These are phyloP conservation scores for Diplogasteroides magnus DNA, from an alignment of 1,140 invertebrate species.

Conservation along the genomic window DNA sequence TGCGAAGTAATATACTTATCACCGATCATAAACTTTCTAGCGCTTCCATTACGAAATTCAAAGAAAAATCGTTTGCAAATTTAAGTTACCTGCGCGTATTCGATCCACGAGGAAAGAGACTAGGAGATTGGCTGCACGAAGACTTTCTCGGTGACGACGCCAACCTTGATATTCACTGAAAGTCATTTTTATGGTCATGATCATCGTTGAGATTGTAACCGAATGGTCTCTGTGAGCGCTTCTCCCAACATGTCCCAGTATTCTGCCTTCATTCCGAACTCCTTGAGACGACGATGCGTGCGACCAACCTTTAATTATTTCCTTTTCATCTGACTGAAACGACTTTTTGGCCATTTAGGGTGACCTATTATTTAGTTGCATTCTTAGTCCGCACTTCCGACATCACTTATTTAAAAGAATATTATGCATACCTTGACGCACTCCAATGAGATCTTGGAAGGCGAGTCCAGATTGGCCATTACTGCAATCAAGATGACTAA, in stretches of 20 bases:
- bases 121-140: constrained; percentile 27
- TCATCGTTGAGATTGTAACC: no score
- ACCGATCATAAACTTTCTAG: no score
- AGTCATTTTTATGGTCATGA: no score
- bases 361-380: no score
- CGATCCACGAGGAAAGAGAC: constrained; percentile 34
- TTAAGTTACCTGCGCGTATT: constrained; percentile 21
- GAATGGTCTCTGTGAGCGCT: constrained; percentile 31
- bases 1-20: no score
- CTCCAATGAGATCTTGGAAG: constrained; percentile 8
- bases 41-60: no score
- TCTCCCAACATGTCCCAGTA: constrained; percentile 36
- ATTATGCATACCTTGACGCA: constrained; percentile 4
- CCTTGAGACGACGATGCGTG: background rate
- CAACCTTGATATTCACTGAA: constrained; percentile 35
- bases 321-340: no score
- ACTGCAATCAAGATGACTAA: background rate
- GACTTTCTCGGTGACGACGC: constrained; percentile 28
- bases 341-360: no score
- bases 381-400: no score
- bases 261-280: constrained; percentile 6
- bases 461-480: constrained; percentile 9
- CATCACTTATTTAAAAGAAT: no score
- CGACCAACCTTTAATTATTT: constrained; percentile 15
- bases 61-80: no score